These are phyloP conservation scores for Sinocyclocheilus maitianheensis DNA, from an alignment of 2,113 vertebrate genomes.

Conservation along the genomic window DNA sequence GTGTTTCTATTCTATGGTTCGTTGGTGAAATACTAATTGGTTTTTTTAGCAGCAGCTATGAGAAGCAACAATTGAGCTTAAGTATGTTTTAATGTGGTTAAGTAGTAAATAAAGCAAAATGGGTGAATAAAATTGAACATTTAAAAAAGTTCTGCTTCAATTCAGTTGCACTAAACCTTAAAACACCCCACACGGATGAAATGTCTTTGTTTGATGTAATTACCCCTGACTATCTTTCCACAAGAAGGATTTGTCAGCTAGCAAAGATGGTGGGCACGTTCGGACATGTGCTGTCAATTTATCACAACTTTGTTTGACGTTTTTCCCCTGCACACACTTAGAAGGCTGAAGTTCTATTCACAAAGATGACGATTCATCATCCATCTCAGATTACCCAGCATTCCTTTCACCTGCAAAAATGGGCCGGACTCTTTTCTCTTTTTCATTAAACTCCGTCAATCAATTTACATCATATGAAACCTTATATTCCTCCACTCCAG, in stretches of 20 bases:
- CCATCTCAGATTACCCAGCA: conserved; percentile 14
- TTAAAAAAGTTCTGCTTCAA: too few relatives aligned
- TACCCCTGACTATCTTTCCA: neutral
- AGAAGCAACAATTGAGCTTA: conserved; percentile 17
- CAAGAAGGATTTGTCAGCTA: neutral
- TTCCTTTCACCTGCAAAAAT: conserved; percentile 27
- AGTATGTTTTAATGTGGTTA: neutral
- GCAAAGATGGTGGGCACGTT: neutral
- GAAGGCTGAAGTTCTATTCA: neutral
- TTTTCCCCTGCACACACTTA: neutral
- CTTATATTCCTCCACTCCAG: conserved; percentile 11
- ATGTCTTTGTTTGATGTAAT: neutral
- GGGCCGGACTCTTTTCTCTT: neutral
- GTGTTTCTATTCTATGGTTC: conserved; percentile 32
- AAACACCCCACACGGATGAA: neutral
- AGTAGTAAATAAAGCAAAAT: neutral
- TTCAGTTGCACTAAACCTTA: neutral
- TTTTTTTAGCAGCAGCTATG: conserved; percentile 46
- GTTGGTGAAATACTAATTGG: conserved; percentile 42
- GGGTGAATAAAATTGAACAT: neutral
- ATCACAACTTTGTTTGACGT: conserved; percentile 10
- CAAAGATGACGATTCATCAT: neutral
- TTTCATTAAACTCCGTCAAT: conserved; percentile 24
- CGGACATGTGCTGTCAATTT: conserved; percentile 5
- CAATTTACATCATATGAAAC: neutral